Evolutionary conservation across 35 echinoderm and acorn worm species (phyloP), one percentile per base, ranked within the genome.

Genomic region (Ophiothrix spiculata): DNA sequence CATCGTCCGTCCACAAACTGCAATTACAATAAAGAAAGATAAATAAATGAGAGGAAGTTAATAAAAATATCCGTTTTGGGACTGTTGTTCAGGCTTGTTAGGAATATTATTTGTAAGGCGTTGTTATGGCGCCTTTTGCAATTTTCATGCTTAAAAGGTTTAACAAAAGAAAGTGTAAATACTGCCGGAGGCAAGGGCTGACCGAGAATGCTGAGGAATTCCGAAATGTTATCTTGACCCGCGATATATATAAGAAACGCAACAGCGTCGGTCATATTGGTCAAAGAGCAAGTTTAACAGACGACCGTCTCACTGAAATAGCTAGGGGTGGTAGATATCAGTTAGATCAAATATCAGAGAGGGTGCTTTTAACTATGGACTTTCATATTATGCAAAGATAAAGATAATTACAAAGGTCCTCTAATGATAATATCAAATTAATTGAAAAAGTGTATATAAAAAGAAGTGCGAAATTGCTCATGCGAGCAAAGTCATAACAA

Each of bases 1-100:
- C 8, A 49, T 11, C 39, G 88, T 75, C 39, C 29, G 33, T 16
- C 93, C 93, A 85, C 93, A 95, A 73, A 95, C 93, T 45, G 40
- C 19, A 87, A 1, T 21, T 35, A 41, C 23, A 33, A 35, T 79
- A 75, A 46, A 39, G n/a, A n/a, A n/a, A n/a, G n/a, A n/a, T 6
- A 39, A 37, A 37, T 78, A 37, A 11, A 34, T 3, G 4, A 35
- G 25, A 4, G 76, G 36, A 36, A 37, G 76, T 78, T 78, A 78
- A 78, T 13, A 10, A 78, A 76, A 78, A 37, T 37, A 78, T 78
- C 33, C 76, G 34, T 37, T 78, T 15, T 6, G 60, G 60, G 60
- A 15, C 4, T 2, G 29, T 25, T n/a, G 17, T 69, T 69, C 60
- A 28, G 17, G 60, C 60, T 1, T 69, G 29, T 69, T 69, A 12